Conservation (phyloP, 2,888 invertebrate species). For the Eupithecia insigniata region DNA sequence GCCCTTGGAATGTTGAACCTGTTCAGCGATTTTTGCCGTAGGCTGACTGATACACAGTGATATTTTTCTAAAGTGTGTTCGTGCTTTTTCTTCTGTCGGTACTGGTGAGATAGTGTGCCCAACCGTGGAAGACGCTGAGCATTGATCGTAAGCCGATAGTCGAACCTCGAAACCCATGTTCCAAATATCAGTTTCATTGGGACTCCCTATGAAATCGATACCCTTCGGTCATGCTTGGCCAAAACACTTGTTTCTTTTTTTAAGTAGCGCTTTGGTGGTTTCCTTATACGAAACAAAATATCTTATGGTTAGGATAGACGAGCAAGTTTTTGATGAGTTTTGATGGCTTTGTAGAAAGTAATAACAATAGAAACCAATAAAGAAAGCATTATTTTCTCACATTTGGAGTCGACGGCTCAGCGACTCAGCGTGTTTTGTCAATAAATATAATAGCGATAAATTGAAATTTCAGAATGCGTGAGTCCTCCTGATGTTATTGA, state of each 20-base stretch:
- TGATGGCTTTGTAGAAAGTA: neutral
- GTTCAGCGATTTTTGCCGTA: neutral
- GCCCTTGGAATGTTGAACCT: neutral
- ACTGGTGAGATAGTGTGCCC: slow-evolving; percentile 7
- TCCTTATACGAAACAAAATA: slow-evolving; percentile 1
- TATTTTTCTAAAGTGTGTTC: neutral
- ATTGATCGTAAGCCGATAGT: slow-evolving; percentile 13
- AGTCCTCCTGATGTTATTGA: neutral
- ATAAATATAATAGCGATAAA: neutral
- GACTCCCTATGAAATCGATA: slow-evolving; percentile 7
- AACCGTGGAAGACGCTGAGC: slow-evolving; percentile 14
- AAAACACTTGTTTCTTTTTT: slow-evolving; percentile 8
- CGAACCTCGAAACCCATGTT: slow-evolving; percentile 13
- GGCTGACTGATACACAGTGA: neutral
- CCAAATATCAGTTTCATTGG: slow-evolving; percentile 14
- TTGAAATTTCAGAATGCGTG: slow-evolving; percentile 5
- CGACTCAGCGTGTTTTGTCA: neutral
- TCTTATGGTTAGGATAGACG: neutral
- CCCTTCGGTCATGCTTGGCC: slow-evolving; percentile 8
- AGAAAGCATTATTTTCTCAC: slow-evolving; percentile 11
- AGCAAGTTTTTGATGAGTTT: neutral
- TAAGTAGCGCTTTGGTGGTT: slow-evolving; percentile 11
- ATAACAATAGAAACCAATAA: slow-evolving; percentile 7
- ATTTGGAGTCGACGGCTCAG: neutral
- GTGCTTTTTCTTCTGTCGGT: slow-evolving; percentile 4